phyloP scores from a whole-genome alignment of 2,888 invertebrate species.

The Erannis defoliaria region DNA sequence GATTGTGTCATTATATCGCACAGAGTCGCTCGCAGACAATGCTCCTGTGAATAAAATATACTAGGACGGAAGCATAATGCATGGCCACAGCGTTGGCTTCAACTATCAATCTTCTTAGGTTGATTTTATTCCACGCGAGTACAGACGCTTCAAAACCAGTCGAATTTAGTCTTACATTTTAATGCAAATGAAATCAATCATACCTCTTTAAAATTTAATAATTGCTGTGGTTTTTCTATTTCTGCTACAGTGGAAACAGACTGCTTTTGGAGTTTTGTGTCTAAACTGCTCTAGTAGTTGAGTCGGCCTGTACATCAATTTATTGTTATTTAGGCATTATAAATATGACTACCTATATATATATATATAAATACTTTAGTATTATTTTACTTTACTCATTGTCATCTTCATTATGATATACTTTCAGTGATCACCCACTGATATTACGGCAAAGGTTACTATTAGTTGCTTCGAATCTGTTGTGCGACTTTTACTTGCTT shows the following conservation, averaged over 20 bases:
- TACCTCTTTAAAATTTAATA: not conserved
- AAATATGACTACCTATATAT: no score
- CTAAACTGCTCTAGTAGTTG: no score
- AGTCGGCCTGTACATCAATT: no score
- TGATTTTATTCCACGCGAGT: conserved; percentile 7
- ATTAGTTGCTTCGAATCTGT: no score
- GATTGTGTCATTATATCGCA: conserved; percentile 49
- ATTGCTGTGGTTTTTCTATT: not conserved
- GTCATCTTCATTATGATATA: no score
- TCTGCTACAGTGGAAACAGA: no score
- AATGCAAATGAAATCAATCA: not conserved
- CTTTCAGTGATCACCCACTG: no score
- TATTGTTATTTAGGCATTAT: no score
- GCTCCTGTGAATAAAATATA: conserved; percentile 66
- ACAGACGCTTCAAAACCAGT: not conserved
- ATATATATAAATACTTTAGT: no score
- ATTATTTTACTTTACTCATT: no score
- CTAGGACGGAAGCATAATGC: conserved; percentile 50
- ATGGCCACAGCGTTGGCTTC: conserved; percentile 26
- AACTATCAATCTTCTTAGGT: conserved; percentile 21
- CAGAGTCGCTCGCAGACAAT: conserved; percentile 52
- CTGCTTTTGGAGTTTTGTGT: no score
- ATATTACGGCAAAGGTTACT: no score
- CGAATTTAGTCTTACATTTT: not conserved
- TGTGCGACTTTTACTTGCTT: not conserved